Conservation (phyloP, 2,797 vertebrate species). For the Malacoraja senta region DNA sequence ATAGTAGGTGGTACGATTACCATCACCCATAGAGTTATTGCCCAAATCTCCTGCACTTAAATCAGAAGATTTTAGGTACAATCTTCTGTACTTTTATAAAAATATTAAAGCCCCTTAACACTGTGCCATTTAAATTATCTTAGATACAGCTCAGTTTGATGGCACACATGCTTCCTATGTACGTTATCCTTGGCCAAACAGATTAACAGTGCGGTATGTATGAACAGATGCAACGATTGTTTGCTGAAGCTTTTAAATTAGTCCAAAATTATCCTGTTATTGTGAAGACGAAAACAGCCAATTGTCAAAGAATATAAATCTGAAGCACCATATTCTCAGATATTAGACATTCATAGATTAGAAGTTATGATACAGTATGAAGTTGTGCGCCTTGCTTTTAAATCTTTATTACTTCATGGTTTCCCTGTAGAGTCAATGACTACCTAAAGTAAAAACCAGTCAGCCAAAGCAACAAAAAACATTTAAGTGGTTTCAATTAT, state of each 20-base stretch:
- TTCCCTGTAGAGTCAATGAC: background rate
- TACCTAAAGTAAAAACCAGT: background rate
- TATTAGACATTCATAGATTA: background rate
- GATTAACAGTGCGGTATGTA: background rate
- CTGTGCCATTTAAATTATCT: background rate
- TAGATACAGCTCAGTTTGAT: background rate
- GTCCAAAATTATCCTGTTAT: background rate
- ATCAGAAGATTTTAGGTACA: background rate
- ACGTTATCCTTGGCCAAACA: no score
- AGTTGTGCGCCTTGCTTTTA: background rate
- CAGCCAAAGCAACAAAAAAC: background rate
- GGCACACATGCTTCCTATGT: background rate
- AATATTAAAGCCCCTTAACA: background rate
- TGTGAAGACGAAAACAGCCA: background rate
- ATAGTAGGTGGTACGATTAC: background rate
- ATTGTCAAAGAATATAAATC: background rate
- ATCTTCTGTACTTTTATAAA: background rate
- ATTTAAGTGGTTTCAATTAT: background rate
- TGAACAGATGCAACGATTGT: background rate
- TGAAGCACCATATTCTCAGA: background rate
- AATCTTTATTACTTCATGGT: no score
- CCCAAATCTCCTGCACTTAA: background rate
- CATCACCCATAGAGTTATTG: background rate
- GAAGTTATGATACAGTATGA: background rate
- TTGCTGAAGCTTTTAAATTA: background rate